Percentiles rank a stretch among this genome's conserved stretches.
Evolutionary conservation across 2,888 invertebrate species (phyloP).

Genomic region (Agrochola circellaris): DNA sequence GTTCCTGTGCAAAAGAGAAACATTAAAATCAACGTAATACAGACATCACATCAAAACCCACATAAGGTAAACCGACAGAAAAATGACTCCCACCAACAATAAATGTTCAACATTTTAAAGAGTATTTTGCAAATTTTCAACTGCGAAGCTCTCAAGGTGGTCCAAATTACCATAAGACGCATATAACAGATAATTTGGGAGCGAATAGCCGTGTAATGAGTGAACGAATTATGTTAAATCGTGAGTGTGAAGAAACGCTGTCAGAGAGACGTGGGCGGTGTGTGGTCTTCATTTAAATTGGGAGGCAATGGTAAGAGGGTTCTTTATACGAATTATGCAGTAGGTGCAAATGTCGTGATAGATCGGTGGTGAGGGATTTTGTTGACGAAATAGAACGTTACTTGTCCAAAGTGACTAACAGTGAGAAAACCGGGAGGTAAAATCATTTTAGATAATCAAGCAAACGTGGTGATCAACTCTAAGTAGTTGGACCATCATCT

Average conservation of each 20-base stretch:
- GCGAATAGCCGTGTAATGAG: constrained; percentile 68
- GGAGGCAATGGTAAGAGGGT: constrained; percentile 9
- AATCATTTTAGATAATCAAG: not conserved
- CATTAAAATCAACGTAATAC: constrained; percentile 29
- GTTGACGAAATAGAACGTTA: not conserved
- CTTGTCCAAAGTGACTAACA: not conserved
- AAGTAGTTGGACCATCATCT: not conserved
- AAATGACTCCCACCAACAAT: constrained; percentile 31
- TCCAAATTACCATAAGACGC: constrained; percentile 66
- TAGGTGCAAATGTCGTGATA: not conserved
- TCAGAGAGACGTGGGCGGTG: constrained; percentile 50
- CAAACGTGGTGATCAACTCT: not conserved
- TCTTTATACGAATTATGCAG: constrained; percentile 18
- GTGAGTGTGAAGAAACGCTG: constrained; percentile 60
- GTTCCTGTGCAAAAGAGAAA: constrained; percentile 5
- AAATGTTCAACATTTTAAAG: constrained; percentile 29
- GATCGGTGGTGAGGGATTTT: not conserved
- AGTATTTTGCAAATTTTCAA: constrained; percentile 49
- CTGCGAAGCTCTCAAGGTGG: constrained; percentile 55
- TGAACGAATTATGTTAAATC: constrained; percentile 58
- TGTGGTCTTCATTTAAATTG: constrained; percentile 66
- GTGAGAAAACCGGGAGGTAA: not conserved
- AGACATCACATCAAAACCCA: constrained; percentile 20
- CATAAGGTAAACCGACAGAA: constrained; percentile 20
- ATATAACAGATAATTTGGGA: constrained; percentile 60